Evolutionary conservation across 2,888 invertebrate genomes (phyloP).

Genomic region (Pammene fasciana): DNA sequence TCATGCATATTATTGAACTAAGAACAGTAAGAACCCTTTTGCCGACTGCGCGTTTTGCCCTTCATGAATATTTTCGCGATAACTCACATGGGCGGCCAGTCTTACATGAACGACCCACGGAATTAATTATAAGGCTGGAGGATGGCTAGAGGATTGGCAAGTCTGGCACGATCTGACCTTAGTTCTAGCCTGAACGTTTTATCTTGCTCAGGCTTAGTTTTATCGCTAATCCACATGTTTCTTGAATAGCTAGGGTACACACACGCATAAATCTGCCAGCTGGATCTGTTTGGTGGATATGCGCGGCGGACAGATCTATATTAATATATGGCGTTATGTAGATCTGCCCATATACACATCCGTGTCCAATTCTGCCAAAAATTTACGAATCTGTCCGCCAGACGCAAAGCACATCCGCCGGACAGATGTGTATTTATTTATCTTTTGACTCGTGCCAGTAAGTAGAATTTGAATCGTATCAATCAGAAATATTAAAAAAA

Average conservation of each 20-base stretch:
- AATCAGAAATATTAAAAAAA: too few relatives aligned
- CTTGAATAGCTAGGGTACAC: constrained; percentile 8
- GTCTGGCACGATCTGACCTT: constrained; percentile 13
- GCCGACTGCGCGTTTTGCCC: neutral
- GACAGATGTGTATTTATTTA: too few relatives aligned
- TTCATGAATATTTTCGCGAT: constrained; percentile 10
- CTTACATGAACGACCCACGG: constrained; percentile 1
- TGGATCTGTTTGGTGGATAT: too few relatives aligned
- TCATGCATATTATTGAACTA: neutral
- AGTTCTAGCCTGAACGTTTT: constrained; percentile 7
- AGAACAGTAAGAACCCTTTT: neutral
- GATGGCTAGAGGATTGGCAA: constrained; percentile 17
- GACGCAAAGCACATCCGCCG: too few relatives aligned
- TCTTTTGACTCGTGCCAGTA: too few relatives aligned
- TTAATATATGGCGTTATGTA: too few relatives aligned
- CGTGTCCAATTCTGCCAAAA: too few relatives aligned
- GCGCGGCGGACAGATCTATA: too few relatives aligned
- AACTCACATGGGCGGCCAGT: constrained; percentile 5
- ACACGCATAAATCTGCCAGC: neutral
- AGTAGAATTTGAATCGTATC: too few relatives aligned
- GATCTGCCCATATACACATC: too few relatives aligned
- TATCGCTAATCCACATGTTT: constrained; percentile 13
- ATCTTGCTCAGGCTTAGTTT: neutral
- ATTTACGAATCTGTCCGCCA: too few relatives aligned
- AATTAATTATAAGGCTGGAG: constrained; percentile 17